Percentiles rank a stretch among this genome's conserved stretches.
These are phyloP conservation scores for Selene dorsalis DNA, from an alignment of 2,797 vertebrate species.

Conservation along the genomic window DNA sequence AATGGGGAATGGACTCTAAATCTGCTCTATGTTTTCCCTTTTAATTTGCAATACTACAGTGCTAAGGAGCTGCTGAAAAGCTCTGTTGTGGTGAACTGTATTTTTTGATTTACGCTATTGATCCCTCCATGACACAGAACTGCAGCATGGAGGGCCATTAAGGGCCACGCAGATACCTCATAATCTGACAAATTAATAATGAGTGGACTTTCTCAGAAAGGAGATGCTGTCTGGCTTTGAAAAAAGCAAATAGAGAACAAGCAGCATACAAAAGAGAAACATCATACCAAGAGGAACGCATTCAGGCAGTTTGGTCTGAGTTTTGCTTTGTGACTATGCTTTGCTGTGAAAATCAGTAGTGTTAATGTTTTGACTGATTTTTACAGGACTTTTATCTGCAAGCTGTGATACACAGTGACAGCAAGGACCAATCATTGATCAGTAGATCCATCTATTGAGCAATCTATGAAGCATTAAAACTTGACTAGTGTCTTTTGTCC, in stretches of 20 bases:
- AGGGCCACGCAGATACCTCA: conserved; percentile 23
- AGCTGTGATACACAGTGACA: conserved; percentile 23
- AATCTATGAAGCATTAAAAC: conserved; percentile 34
- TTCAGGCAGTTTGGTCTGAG: conserved; percentile 9
- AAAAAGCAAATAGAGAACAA: conserved; percentile 13
- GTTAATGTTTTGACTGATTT: conserved; percentile 42
- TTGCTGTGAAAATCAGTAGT: conserved; percentile 6
- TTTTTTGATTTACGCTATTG: conserved; percentile 48
- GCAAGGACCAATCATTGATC: conserved; percentile 18
- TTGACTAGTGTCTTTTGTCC: conserved; percentile 15
- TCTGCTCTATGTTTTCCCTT: conserved; percentile 43
- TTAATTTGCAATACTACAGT: conserved; percentile 39
- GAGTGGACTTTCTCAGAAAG: conserved; percentile 15
- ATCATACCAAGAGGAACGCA: not conserved
- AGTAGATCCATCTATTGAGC: conserved; percentile 32
- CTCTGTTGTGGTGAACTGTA: conserved; percentile 30
- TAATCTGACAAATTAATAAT: conserved; percentile 47
- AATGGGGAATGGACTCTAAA: conserved; percentile 27
- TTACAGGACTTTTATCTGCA: not conserved
- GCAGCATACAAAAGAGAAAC: conserved; percentile 9
- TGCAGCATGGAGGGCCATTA: conserved; percentile 31
- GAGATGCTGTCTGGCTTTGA: conserved; percentile 5
- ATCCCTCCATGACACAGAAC: conserved; percentile 32
- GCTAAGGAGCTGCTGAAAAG: conserved; percentile 27
- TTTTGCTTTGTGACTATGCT: conserved; percentile 28